Conservation (phyloP, 2,888 invertebrate species). For the Mesoligia furuncula region DNA sequence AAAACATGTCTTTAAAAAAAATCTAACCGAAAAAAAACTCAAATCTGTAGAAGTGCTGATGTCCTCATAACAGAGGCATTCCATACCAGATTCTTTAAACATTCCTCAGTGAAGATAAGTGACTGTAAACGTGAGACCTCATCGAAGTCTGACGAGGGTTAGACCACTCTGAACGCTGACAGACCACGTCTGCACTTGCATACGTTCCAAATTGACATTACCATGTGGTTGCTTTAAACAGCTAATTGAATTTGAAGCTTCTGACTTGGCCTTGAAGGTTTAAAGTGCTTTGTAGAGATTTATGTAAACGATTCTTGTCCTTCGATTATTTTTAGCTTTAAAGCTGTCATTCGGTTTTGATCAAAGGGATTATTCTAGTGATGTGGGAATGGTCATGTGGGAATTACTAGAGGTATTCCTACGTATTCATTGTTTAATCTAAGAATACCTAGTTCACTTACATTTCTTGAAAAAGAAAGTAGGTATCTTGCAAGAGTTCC, state of each 20-base stretch:
- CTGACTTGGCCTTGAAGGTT: rapidly evolving
- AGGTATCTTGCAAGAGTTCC: neutral
- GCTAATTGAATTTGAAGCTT: slow-evolving; percentile 22
- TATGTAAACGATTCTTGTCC: neutral
- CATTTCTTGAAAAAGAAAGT: too few species aligned
- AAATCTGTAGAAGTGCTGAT: neutral
- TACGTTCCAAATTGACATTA: slow-evolving; percentile 48
- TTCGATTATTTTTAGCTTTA: slow-evolving; percentile 45
- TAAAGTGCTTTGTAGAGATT: neutral
- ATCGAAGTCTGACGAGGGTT: slow-evolving; percentile 72
- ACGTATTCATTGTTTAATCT: slow-evolving; percentile 1
- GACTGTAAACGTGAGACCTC: slow-evolving; percentile 65
- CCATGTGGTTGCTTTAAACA: slow-evolving; percentile 31
- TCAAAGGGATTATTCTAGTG: slow-evolving; percentile 53
- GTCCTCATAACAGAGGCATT: slow-evolving; percentile 2
- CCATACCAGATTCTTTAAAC: slow-evolving; percentile 45
- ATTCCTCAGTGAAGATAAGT: slow-evolving; percentile 47
- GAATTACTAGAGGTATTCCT: neutral
- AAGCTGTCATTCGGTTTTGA: slow-evolving; percentile 39
- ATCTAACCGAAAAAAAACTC: too few species aligned
- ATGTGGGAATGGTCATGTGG: slow-evolving; percentile 38
- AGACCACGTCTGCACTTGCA: slow-evolving; percentile 69
- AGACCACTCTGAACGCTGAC: slow-evolving; percentile 68
- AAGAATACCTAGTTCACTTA: neutral
- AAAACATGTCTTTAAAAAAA: neutral